phyloP scores from a whole-genome alignment of 2,113 vertebrate genomes.

The Cyphomyrus discorhynchus region DNA sequence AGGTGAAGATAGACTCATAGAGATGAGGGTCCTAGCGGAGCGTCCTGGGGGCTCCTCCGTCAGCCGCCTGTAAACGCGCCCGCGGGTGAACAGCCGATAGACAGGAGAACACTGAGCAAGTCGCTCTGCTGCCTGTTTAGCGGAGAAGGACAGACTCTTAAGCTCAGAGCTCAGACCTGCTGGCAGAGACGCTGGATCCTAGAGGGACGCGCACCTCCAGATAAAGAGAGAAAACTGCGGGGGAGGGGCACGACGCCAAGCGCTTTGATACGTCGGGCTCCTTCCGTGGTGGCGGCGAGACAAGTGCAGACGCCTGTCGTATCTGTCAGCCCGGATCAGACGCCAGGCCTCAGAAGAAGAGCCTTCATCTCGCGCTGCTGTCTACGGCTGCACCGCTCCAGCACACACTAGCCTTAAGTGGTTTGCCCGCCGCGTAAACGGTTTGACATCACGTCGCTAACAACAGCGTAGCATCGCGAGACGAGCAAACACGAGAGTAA shows the following conservation, averaged over 20 bases:
- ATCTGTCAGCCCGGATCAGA: slow-evolving; percentile 55
- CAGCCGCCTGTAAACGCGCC: slow-evolving; percentile 37
- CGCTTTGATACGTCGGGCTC: slow-evolving; percentile 15
- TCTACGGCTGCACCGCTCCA: slow-evolving; percentile 60
- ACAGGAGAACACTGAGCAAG: slow-evolving; percentile 17
- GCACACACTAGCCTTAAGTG: slow-evolving; percentile 60
- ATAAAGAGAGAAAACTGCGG: not conserved
- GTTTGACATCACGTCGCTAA: slow-evolving; percentile 67
- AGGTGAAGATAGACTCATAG: not conserved
- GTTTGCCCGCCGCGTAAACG: slow-evolving; percentile 65
- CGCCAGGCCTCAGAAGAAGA: slow-evolving; percentile 54
- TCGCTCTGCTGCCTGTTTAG: not conserved
- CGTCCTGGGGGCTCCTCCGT: not conserved
- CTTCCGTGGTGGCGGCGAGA: slow-evolving; percentile 31
- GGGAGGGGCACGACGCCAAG: not conserved
- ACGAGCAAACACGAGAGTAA: slow-evolving; percentile 61
- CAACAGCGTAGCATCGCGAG: slow-evolving; percentile 48
- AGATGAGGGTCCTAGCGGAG: not conserved
- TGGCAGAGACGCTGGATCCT: not conserved
- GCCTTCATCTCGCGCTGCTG: slow-evolving; percentile 60
- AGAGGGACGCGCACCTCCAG: slow-evolving; percentile 6
- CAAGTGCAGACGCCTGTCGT: slow-evolving; percentile 55
- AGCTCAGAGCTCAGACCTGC: not conserved
- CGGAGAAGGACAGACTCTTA: not conserved
- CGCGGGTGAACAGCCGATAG: slow-evolving; percentile 47